Evolutionary conservation across 2,797 vertebrate species (phyloP).

Genomic region (Acrossocheilus fasciatus): DNA sequence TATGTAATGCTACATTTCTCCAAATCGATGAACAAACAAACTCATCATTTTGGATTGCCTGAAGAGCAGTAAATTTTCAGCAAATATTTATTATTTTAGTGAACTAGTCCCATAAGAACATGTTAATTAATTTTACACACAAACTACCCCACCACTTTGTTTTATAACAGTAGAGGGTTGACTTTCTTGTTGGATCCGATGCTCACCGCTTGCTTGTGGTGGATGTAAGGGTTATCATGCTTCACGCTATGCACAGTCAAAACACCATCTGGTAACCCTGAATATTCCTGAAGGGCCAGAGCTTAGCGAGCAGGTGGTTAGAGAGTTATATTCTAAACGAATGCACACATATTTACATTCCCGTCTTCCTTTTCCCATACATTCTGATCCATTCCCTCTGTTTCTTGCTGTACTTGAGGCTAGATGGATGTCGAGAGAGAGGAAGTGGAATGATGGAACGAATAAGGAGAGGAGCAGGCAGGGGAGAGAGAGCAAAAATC

Average conservation of each 20-base stretch:
- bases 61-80: not conserved
- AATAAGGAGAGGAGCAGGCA: constrained; percentile 10
- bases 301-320: constrained; percentile 19
- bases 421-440: constrained; percentile 8
- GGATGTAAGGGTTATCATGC: constrained; percentile 39
- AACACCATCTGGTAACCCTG: constrained; percentile 52
- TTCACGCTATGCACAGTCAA: constrained; percentile 45
- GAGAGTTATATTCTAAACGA: constrained; percentile 16
- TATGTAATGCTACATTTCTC: not conserved
- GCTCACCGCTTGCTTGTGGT: constrained; percentile 20
- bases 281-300: constrained; percentile 25
- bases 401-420: constrained; percentile 32
- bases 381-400: constrained; percentile 28
- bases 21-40: not conserved
- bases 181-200: not conserved
- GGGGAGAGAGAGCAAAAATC: constrained; percentile 43
- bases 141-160: not conserved
- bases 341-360: constrained; percentile 23
- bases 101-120: not conserved
- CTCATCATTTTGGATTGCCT: not conserved
- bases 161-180: not conserved
- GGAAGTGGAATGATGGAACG: not conserved
- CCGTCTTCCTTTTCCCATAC: not conserved
- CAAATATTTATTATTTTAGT: not conserved
- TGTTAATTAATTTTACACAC: constrained; percentile 11